Conservation (phyloP, 2,797 vertebrate genomes). For the Lerista edwardsae region DNA sequence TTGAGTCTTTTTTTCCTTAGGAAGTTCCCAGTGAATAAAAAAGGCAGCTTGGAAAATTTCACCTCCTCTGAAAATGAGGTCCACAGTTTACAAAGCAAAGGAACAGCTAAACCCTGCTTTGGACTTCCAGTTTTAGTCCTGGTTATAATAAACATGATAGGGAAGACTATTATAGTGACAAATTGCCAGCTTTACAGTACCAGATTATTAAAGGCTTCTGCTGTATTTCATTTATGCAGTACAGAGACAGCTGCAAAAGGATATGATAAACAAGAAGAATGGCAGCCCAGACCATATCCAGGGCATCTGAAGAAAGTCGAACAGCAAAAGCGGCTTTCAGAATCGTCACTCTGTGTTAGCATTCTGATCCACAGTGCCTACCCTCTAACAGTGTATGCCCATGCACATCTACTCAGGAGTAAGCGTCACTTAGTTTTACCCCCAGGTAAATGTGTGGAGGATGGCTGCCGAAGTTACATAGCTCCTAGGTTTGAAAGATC, state of each 20-base stretch:
- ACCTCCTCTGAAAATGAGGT: background rate
- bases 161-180: background rate
- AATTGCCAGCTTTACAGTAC: fast-evolving
- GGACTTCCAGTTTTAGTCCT: background rate
- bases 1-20: no score
- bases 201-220: background rate
- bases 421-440: no score
- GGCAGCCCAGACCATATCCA: fast-evolving
- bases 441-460: no score
- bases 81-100: background rate
- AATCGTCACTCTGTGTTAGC: background rate
- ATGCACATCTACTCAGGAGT: no score
- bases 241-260: background rate
- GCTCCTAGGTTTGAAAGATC: no score
- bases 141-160: background rate
- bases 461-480: no score
- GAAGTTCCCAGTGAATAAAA: background rate
- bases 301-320: background rate
- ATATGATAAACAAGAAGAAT: background rate
- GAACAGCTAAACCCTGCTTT: conserved; percentile 35
- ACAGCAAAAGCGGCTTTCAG: background rate
- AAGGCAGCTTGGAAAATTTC: background rate
- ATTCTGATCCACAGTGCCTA: no score
- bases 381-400: no score
- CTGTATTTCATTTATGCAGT: fast-evolving